These are phyloP conservation scores for Bucorvus abyssinicus DNA, from an alignment of 2,797 vertebrate species.

Conservation along the genomic window DNA sequence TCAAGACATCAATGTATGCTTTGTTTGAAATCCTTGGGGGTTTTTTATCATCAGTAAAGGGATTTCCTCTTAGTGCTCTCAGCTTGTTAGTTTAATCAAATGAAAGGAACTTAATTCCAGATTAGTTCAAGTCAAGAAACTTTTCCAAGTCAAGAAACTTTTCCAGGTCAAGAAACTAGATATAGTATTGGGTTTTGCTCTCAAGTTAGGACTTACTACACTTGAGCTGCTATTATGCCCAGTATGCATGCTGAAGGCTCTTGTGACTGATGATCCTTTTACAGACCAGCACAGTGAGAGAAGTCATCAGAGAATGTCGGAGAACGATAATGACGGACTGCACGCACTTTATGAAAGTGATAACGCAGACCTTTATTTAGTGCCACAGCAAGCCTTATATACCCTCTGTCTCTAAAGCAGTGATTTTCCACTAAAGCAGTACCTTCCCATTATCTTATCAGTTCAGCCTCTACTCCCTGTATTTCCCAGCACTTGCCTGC, in stretches of 20 bases:
- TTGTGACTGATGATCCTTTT: background rate
- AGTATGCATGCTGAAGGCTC: background rate
- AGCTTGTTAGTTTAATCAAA: background rate
- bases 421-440: too few species aligned
- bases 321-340: too few species aligned
- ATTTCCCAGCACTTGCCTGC: too few species aligned
- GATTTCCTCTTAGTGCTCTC: background rate
- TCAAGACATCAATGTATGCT: background rate
- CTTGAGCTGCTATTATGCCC: background rate
- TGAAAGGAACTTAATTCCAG: background rate
- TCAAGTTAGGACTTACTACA: background rate
- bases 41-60: background rate
- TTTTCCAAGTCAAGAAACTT: background rate
- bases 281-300: background rate
- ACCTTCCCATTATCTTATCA: too few species aligned
- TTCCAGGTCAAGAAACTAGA: background rate
- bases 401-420: too few species aligned
- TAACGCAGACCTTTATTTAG: too few species aligned
- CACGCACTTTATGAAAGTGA: too few species aligned
- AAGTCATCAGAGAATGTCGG: background rate
- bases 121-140: too few species aligned
- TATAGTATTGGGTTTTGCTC: background rate
- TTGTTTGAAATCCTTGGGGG: background rate
- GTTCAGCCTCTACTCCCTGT: too few species aligned
- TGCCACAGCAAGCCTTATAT: too few species aligned